Evolutionary conservation across 2,888 invertebrate genomes (phyloP).

Genomic region (Lasioglossum zephyrum): DNA sequence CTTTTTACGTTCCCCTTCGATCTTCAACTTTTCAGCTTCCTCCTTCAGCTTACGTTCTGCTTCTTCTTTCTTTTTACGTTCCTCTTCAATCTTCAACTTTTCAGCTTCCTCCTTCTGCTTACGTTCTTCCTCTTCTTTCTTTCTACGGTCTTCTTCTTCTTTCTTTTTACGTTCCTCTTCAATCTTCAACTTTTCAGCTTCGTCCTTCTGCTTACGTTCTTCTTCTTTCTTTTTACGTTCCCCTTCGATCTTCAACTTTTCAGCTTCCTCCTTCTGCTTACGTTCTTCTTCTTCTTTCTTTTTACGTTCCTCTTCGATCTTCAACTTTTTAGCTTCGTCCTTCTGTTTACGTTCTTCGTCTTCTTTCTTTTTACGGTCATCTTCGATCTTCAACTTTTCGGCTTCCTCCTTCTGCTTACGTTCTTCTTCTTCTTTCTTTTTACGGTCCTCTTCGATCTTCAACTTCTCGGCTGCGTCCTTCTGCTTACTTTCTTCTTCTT

Average conservation of each 20-base stretch:
- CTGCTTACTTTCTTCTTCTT: conserved; percentile 54
- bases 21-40: conserved; percentile 56
- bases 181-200: conserved; percentile 40
- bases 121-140: conserved; percentile 64
- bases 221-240: conserved; percentile 55
- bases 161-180: no score
- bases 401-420: conserved; percentile 56
- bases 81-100: conserved; percentile 60
- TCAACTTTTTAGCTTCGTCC: conserved; percentile 42
- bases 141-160: conserved; percentile 40
- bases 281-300: conserved; percentile 54
- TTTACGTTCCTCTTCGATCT: conserved; percentile 22
- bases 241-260: background rate
- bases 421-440: conserved; percentile 52
- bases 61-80: conserved; percentile 60
- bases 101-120: conserved; percentile 58
- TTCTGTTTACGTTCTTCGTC: conserved; percentile 53
- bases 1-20: conserved; percentile 55
- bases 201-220: conserved; percentile 44
- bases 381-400: conserved; percentile 59
- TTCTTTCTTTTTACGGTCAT: conserved; percentile 40
- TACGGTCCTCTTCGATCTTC: conserved; percentile 55
- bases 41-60: conserved; percentile 62
- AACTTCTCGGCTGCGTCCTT: conserved; percentile 57
- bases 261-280: conserved; percentile 45